These are phyloP conservation scores for Macheiramphus alcinus DNA, from an alignment of 2,113 vertebrate genomes.

Conservation along the genomic window DNA sequence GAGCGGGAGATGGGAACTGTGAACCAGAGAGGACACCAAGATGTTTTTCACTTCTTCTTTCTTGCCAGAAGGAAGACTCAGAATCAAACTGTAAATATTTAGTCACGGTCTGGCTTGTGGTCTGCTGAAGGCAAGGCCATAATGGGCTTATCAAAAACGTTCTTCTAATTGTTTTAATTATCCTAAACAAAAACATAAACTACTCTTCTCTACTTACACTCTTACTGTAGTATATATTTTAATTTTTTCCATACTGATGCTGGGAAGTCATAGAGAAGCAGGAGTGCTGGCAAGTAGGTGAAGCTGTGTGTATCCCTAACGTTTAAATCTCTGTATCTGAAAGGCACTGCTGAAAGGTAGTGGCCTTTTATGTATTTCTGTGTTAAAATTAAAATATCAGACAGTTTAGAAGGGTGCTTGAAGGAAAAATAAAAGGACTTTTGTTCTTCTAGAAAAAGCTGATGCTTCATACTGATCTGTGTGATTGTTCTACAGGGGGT, in stretches of 20 bases:
- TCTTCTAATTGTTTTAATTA: constrained; percentile 16
- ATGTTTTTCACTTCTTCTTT: neutral
- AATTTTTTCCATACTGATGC: neutral
- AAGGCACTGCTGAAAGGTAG: neutral
- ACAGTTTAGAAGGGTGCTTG: neutral
- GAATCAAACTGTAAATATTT: neutral
- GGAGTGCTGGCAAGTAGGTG: neutral
- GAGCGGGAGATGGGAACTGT: neutral
- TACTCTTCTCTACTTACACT: neutral
- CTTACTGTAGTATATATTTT: neutral
- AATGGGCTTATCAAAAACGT: neutral
- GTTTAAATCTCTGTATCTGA: neutral
- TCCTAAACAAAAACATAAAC: neutral
- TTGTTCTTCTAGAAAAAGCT: neutral
- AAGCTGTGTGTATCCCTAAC: neutral
- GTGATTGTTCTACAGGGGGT: neutral
- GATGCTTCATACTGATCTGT: neutral
- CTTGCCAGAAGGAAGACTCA: neutral
- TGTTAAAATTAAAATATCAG: neutral
- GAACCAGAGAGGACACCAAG: neutral
- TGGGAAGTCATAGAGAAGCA: neutral
- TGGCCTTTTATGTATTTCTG: neutral
- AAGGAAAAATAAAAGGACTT: neutral
- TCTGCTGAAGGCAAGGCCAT: neutral
- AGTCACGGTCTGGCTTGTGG: neutral